Evolutionary conservation across 2,797 vertebrate genomes (phyloP).

Genomic region (Ataeniobius toweri): DNA sequence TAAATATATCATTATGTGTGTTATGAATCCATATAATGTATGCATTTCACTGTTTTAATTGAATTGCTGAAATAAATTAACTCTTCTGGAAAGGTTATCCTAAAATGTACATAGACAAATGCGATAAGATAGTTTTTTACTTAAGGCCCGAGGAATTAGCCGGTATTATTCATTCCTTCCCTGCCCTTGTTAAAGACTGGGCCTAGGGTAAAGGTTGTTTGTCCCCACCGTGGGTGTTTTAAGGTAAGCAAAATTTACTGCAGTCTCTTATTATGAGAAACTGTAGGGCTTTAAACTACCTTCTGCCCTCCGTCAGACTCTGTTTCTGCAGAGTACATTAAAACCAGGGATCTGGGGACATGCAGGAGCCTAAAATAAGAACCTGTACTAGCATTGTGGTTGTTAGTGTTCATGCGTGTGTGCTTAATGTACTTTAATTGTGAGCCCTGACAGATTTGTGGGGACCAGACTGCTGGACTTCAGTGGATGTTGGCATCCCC

Average conservation of each 20-base stretch:
- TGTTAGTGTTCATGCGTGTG: slow-evolving; percentile 5
- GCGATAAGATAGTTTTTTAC: slow-evolving; percentile 35
- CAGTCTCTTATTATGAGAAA: slow-evolving; percentile 66
- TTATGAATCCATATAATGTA: background rate
- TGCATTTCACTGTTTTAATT: background rate
- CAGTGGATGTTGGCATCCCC: background rate
- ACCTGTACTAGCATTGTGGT: slow-evolving; percentile 7
- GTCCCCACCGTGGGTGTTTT: slow-evolving; percentile 46
- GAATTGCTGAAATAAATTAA: background rate
- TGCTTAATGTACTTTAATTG: slow-evolving; percentile 9
- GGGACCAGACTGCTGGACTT: background rate
- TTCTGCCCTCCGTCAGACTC: slow-evolving; percentile 48
- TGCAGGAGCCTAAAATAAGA: slow-evolving; percentile 55
- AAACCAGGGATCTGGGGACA: slow-evolving; percentile 50
- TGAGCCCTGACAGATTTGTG: slow-evolving; percentile 5
- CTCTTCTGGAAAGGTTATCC: slow-evolving; percentile 15
- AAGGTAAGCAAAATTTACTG: slow-evolving; percentile 66
- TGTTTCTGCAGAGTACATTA: slow-evolving; percentile 67
- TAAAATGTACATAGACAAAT: slow-evolving; percentile 42
- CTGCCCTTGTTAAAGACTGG: slow-evolving; percentile 28
- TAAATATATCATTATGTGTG: background rate
- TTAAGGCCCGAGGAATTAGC: slow-evolving; percentile 47
- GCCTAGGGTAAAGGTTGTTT: slow-evolving; percentile 36
- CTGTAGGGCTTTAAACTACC: slow-evolving; percentile 60
- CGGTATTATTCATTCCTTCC: slow-evolving; percentile 15